Evolutionary conservation across 1,140 invertebrate genomes (phyloP).

Genomic region (Caenorhabditis briggsae): DNA sequence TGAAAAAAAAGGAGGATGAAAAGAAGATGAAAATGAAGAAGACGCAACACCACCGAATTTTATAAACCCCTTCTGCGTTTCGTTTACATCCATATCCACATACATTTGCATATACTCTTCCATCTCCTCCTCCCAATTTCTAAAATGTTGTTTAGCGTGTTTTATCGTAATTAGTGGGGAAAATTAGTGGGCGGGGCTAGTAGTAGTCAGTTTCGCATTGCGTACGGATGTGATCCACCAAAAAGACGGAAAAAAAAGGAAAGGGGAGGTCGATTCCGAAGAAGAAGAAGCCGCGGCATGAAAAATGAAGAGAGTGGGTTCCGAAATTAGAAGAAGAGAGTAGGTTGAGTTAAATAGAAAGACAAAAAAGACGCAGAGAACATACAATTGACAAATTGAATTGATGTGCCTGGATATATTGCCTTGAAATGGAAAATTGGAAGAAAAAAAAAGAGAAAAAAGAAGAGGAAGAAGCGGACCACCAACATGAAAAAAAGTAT

Average conservation of each 20-base stretch:
- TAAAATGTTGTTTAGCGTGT: slow-evolving; percentile 41
- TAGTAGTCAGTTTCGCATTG: neutral
- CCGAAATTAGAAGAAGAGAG: slow-evolving; percentile 50
- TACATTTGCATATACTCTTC: slow-evolving; percentile 15
- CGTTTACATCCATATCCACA: slow-evolving; percentile 16
- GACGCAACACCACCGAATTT: slow-evolving; percentile 11
- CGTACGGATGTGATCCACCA: slow-evolving; percentile 47
- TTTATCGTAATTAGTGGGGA: slow-evolving; percentile 42
- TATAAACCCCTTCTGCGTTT: neutral
- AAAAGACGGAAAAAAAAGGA: neutral
- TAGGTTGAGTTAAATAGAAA: slow-evolving; percentile 8
- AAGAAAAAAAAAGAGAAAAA: neutral
- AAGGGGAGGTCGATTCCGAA: slow-evolving; percentile 44
- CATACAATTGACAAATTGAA: slow-evolving; percentile 53
- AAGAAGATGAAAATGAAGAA: slow-evolving; percentile 16
- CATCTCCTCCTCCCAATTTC: neutral
- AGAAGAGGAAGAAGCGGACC: slow-evolving; percentile 8
- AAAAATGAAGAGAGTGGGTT: slow-evolving; percentile 50
- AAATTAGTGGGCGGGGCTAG: slow-evolving; percentile 19
- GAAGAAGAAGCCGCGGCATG: slow-evolving; percentile 35
- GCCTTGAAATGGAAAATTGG: slow-evolving; percentile 35
- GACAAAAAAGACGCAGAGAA: slow-evolving; percentile 42
- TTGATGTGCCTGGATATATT: neutral
- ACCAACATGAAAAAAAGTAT: neutral
- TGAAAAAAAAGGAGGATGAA: neutral